Evolutionary conservation across 2,797 vertebrate species (phyloP).

Genomic region (Myripristis jacobus): DNA sequence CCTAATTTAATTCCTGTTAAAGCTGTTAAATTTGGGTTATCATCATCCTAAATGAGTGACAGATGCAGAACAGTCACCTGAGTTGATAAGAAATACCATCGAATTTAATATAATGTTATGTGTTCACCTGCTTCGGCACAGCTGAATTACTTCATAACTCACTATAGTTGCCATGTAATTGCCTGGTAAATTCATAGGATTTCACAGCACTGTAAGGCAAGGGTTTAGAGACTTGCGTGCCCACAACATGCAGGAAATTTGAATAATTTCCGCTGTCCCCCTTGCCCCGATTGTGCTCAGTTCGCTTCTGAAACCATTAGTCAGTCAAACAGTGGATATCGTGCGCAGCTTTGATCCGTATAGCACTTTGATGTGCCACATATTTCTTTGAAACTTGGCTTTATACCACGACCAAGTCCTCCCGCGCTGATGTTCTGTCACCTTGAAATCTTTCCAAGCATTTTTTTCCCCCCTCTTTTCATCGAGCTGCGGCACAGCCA

Average conservation of each 20-base stretch:
- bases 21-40: too few relatives aligned
- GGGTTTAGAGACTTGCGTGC: neutral
- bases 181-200: neutral
- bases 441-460: neutral
- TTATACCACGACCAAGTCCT: neutral
- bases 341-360: neutral
- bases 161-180: neutral
- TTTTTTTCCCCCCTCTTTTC: neutral
- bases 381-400: constrained; percentile 1
- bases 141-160: neutral
- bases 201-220: neutral
- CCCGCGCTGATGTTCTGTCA: constrained; percentile 7
- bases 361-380: neutral
- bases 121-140: too few relatives aligned
- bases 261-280: neutral
- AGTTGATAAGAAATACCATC: too few relatives aligned
- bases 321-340: neutral
- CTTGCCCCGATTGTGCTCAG: neutral
- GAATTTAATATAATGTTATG: too few relatives aligned
- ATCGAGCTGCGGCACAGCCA: constrained; percentile 9
- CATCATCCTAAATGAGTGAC: too few relatives aligned
- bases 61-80: too few relatives aligned
- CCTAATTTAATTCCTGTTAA: too few relatives aligned
- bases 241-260: neutral
- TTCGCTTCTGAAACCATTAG: neutral